These are phyloP conservation scores for Bacillus rossius DNA, from an alignment of 1,140 invertebrate genomes.

Conservation along the genomic window DNA sequence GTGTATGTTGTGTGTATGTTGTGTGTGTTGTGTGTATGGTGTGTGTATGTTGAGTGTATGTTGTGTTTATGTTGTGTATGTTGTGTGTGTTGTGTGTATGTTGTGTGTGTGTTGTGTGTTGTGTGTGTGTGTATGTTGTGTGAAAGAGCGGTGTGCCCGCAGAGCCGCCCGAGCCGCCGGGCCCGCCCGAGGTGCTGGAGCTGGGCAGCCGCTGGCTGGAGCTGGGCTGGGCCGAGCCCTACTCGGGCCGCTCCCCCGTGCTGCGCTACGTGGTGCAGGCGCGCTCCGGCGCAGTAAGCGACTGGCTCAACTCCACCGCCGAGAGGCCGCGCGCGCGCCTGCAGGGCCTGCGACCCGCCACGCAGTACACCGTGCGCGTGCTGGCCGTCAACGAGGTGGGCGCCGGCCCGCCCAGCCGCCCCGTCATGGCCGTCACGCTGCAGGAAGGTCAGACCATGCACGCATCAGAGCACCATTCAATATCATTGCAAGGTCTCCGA, in stretches of 20 bases:
- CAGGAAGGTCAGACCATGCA: no score
- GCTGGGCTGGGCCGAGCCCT: constrained; percentile 41
- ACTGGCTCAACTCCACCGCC: constrained; percentile 30
- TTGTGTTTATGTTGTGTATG: no score
- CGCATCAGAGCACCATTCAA: no score
- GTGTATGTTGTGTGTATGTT: no score
- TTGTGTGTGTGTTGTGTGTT: no score
- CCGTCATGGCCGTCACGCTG: constrained; percentile 71
- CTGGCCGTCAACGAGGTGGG: constrained; percentile 80
- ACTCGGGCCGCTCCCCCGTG: constrained; percentile 38
- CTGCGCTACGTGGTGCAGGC: constrained; percentile 41
- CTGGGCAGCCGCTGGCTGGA: constrained; percentile 39
- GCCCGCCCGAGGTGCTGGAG: constrained; percentile 37
- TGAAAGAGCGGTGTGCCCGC: no score
- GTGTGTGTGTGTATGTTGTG: no score
- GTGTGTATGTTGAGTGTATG: no score
- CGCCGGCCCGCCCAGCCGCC: constrained; percentile 64
- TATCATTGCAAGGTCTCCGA: no score
- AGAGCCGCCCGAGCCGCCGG: constrained; percentile 69
- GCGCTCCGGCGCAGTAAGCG: constrained; percentile 7
- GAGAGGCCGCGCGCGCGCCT: constrained; percentile 29
- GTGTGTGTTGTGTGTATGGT: no score
- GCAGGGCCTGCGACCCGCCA: constrained; percentile 62
- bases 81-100: no score
- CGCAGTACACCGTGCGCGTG: constrained; percentile 73